Base-by-base conservation (phyloP, 2,797 vertebrate species). In the Platyrinchus mystaceus region DNA sequence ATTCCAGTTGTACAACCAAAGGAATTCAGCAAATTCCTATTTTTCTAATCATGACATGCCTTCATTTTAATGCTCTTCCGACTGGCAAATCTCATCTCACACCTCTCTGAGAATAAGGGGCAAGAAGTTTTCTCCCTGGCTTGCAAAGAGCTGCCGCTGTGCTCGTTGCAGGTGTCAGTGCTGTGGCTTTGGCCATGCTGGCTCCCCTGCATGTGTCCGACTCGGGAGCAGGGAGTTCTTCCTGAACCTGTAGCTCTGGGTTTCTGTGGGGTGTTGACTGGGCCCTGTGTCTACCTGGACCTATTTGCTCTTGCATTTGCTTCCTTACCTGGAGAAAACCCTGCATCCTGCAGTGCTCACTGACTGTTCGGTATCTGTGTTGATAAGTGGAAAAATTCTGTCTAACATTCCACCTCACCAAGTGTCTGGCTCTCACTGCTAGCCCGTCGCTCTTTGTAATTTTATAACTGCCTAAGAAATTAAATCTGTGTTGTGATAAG, bases 401-500 rank as follows among this genome's bases (percentile, higher is more conserved):
- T 90, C 71, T 77, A 49, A 87, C 92, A 55, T 88, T 88, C 89
- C 76, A 19, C 47, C 62, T 80, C 83, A 70, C 90, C 86, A 53
- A 62, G 78, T 87, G 88, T 90, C 88, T 59, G 41, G 34, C 63
- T 77, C 78, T 59, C 60, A 44, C 71, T 37, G 77, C 88, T 84
- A 70, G 44, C 84, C 95, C 89, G 0, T 77, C 3, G 82, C 93
- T 89, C 81, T 79, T 90, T 96, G 81, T 97, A 95, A 76, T 96
- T 94, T 96, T 92, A 64, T 91, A 96, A 83, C 95, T 86, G 89
- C 85, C 32, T 91, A 91, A 93, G 95, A 87, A 94, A 95, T 95
- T 91, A 93, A 96, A 93, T 92, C 84, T 90, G 96, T 91, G 94
- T 87, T 93, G 91, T 91, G 81, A 95, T 94, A 96, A 93, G 90